phyloP scores from a whole-genome alignment of 1,140 invertebrate genomes.

The Calephelis nemesis region DNA sequence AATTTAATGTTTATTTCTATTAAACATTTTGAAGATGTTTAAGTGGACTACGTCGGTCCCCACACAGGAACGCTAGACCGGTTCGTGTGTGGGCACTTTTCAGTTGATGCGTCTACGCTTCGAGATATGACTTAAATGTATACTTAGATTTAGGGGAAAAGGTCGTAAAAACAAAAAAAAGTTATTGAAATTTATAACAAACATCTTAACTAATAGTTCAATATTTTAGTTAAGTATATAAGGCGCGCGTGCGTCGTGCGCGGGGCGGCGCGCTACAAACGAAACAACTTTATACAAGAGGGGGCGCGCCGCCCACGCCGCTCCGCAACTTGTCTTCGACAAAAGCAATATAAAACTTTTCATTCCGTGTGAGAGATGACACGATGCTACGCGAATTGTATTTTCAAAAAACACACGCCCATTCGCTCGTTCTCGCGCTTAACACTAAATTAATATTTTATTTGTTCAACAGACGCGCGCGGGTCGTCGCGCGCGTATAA shows the following conservation, averaged over 20 bases:
- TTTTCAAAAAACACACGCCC: constrained; percentile 74
- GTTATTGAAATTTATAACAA: constrained; percentile 79
- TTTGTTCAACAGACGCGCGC: constrained; percentile 78
- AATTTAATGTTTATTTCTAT: constrained; percentile 77
- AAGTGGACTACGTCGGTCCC: constrained; percentile 68
- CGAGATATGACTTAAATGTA: constrained; percentile 78
- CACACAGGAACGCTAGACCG: constrained; percentile 53
- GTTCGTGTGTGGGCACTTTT: constrained; percentile 63
- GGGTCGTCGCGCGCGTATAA: constrained; percentile 69
- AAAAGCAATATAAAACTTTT: constrained; percentile 77
- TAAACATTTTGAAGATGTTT: constrained; percentile 77
- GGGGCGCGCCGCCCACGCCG: constrained; percentile 39
- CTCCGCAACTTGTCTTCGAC: constrained; percentile 59
- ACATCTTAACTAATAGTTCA: constrained; percentile 77
- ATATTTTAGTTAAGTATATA: constrained; percentile 70
- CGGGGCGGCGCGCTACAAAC: constrained; percentile 29
- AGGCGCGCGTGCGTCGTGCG: constrained; percentile 40
- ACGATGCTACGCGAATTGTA: constrained; percentile 74
- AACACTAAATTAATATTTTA: constrained; percentile 78
- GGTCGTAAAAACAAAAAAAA: constrained; percentile 77
- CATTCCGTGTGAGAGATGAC: constrained; percentile 74
- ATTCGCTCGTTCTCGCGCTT: constrained; percentile 75
- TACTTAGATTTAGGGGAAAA: constrained; percentile 76
- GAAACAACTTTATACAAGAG: constrained; percentile 66
- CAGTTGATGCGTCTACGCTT: constrained; percentile 66